Evolutionary conservation across 2,888 invertebrate species (phyloP), one percentile per base, ranked within the genome.

Genomic region (Ochropleura leucogaster): DNA sequence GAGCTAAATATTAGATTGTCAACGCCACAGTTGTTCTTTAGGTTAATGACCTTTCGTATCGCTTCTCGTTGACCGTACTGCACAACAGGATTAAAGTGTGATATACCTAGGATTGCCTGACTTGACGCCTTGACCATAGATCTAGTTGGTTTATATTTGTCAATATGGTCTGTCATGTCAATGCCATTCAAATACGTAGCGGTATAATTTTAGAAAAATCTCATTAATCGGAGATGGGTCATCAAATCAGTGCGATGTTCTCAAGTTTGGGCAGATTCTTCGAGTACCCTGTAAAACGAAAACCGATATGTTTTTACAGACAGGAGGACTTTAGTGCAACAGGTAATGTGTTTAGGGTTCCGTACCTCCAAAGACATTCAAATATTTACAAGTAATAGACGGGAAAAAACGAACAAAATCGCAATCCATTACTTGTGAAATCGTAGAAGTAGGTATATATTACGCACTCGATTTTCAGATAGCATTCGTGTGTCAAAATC

Each of bases 301-400:
- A 97, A 92, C 97, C 97, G 0, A 97, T 97, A 74, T 97, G 97
- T 86, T 97, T 97, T 80, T 97, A 96, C 77, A 92, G 97, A 44
- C 97, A 97, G 84, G 97, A 97, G 85, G 97, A 97, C 86, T 97
- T 97, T 63, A 96, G 97, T 20, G 96, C 97, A 3, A 97, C 97
- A 71, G 97, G 97, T 96, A 75, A 46, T 3, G 8, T 47, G 1
- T 8, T 46, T 8, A 8, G 10, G 1, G 8, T 30, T 30, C 30
- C 30, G 30, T 30, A 30, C 30, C 30, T 30, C 30, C 30, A 30
- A 30, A 30, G 30, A 30, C 30, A 30, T 30, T 30, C 30, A 30
- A 30, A 30, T 30, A 30, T 30, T 30, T 30, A 30, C 30, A 3
- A 30, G 1, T 30, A 30, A n/a, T n/a, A n/a, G n/a, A n/a, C n/a